Base-by-base conservation (phyloP, 2,888 invertebrate genomes). In the Conus canariensis region DNA sequence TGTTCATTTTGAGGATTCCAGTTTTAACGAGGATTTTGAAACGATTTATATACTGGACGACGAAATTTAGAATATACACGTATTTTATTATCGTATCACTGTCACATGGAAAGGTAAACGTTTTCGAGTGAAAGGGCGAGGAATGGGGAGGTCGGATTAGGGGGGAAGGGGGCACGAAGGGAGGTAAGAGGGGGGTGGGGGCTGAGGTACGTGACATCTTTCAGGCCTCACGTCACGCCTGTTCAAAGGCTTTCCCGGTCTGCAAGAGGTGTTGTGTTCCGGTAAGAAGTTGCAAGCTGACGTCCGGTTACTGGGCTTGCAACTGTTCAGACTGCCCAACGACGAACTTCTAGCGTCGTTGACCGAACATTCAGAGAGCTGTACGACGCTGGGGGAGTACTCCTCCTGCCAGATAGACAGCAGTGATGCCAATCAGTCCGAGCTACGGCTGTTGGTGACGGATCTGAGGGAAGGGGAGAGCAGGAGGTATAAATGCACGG, bases 211-310 rank as follows among this genome's bases (percentile, higher is more conserved):
- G 45, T 45, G 45, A 45, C 45, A 45, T 64, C 64, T 87, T 87
- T 74, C 87, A 87, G 87, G 87, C 3, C 56, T 87, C 74, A 74
- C 56, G 10, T 56, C 74, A 9, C 89, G 85, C 10, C 25, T 56
- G 8, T 89, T 89, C 45, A 83, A 85, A 25, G 85, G 70, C 9
- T 45, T 70, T 59, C 56, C 56, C 10, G 85, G 85, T 30, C 59
- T 89, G 25, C 89, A 74, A 30, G 89, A 89, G 74, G 85, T 89
- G 30, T 58, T 56, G 12, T 89, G 89, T n/a, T 58, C 85, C 19
- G 89, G 85, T 0, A 58, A n/a, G 30, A 30, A 12, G 6, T 10
- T 89, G 6, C 12, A 56, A 67, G 25, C 85, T 8, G 85, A 89
- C 1, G 85, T 85, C 6, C 67, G 22, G 22, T 45, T 89, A 9